Evolutionary conservation across 2,113 vertebrate species (phyloP).

Genomic region (Gobius niger): DNA sequence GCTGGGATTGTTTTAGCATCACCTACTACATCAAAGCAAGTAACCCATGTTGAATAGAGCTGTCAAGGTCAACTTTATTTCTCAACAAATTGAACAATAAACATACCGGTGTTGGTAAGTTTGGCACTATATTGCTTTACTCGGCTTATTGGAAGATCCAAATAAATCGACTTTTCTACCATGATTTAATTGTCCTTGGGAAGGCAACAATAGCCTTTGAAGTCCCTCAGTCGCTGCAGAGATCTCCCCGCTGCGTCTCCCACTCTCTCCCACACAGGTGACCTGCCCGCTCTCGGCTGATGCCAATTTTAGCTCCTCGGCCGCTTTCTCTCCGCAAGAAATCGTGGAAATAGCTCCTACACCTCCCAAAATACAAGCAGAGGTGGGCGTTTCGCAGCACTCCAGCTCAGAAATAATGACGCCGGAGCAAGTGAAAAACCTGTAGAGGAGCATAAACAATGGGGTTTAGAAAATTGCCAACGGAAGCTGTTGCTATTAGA

Average conservation of each 20-base stretch:
- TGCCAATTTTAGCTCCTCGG: conserved; percentile 57
- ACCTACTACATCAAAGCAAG: too few relatives aligned
- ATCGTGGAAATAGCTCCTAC: conserved; percentile 43
- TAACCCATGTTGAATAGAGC: too few relatives aligned
- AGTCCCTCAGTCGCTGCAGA: conserved; percentile 40
- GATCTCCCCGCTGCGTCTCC: conserved; percentile 49
- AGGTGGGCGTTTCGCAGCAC: conserved; percentile 52
- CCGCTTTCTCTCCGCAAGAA: conserved; percentile 35
- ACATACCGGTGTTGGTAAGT: too few relatives aligned
- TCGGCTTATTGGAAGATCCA: too few relatives aligned
- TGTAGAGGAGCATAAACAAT: neutral
- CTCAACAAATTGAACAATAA: too few relatives aligned
- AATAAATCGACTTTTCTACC: too few relatives aligned
- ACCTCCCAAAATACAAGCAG: conserved; percentile 50
- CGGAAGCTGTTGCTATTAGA: neutral
- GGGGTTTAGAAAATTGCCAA: neutral
- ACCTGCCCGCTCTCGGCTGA: conserved; percentile 52
- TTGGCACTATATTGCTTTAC: too few relatives aligned
- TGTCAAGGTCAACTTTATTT: too few relatives aligned
- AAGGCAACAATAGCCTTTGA: conserved; percentile 42
- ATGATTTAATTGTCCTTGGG: neutral
- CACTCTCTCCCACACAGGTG: conserved; percentile 67
- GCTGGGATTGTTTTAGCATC: too few relatives aligned
- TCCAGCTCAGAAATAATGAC: conserved; percentile 5
- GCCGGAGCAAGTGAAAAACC: neutral